These are phyloP conservation scores for Scomber japonicus DNA, from an alignment of 2,113 vertebrate species.

Conservation along the genomic window DNA sequence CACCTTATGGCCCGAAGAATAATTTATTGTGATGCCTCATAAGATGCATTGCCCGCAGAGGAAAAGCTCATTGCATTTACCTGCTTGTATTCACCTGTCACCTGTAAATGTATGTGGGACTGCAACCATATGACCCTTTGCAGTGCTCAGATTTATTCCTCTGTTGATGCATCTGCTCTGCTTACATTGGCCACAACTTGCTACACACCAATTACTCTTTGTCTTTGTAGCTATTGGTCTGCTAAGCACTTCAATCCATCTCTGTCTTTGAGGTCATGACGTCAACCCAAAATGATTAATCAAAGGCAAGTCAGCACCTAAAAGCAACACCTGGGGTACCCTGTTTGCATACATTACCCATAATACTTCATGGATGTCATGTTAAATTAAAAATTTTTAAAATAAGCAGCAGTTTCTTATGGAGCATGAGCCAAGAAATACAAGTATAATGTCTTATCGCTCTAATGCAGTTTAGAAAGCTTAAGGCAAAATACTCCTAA, in stretches of 20 bases:
- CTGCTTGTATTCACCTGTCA: constrained; percentile 74
- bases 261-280: constrained; percentile 85
- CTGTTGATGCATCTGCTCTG: constrained; percentile 81
- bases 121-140: constrained; percentile 74
- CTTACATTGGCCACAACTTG: constrained; percentile 80
- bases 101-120: constrained; percentile 72
- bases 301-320: constrained; percentile 66
- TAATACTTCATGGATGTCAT: constrained; percentile 47
- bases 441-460: constrained; percentile 25
- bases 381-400: constrained; percentile 27
- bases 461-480: constrained; percentile 48
- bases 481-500: constrained; percentile 38
- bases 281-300: constrained; percentile 77
- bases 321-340: constrained; percentile 66
- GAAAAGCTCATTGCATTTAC: constrained; percentile 60
- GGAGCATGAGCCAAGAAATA: constrained; percentile 15
- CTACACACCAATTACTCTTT: constrained; percentile 86
- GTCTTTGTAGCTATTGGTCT: constrained; percentile 83
- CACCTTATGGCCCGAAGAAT: constrained; percentile 66
- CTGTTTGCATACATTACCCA: constrained; percentile 62
- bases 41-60: constrained; percentile 54
- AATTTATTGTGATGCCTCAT: constrained; percentile 67
- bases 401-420: constrained; percentile 26
- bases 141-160: constrained; percentile 69
- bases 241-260: constrained; percentile 86